phyloP scores from a whole-genome alignment of 2,113 vertebrate species.

The Heteronetta atricapilla region DNA sequence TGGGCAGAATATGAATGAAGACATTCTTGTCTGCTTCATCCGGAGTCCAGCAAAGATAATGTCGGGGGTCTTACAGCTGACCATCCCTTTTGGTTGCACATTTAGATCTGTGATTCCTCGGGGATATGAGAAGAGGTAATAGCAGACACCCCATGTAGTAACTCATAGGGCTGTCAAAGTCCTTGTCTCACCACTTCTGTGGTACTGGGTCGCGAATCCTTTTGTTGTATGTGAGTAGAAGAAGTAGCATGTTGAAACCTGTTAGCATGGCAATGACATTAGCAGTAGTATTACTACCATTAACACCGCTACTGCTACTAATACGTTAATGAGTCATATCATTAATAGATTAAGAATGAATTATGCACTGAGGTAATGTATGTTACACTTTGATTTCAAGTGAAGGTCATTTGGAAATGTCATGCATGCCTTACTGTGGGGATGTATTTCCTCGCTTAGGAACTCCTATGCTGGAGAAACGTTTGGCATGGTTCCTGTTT shows the following conservation, averaged over 20 bases:
- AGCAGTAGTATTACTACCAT: constrained; percentile 3
- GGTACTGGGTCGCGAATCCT: constrained; percentile 17
- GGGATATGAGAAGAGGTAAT: neutral
- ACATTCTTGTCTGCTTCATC: neutral
- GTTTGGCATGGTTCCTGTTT: constrained; percentile 26
- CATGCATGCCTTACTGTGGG: neutral
- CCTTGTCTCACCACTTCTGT: neutral
- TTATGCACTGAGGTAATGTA: constrained; percentile 20
- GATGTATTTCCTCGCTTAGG: neutral
- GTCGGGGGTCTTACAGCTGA: neutral
- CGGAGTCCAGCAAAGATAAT: neutral
- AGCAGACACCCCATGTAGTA: neutral
- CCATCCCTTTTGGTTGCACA: neutral
- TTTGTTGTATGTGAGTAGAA: neutral
- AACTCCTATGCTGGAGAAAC: neutral
- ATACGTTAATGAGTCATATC: constrained; percentile 54
- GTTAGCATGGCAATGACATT: neutral
- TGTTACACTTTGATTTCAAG: constrained; percentile 4
- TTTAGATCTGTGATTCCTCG: neutral
- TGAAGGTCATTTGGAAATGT: constrained; percentile 27
- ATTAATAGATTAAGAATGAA: constrained; percentile 55
- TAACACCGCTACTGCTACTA: neutral
- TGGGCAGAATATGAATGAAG: neutral
- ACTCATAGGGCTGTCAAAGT: neutral
- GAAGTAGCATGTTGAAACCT: neutral